phyloP scores from a whole-genome alignment of 2,888 invertebrate genomes.

The Tetranychus truncatus region DNA sequence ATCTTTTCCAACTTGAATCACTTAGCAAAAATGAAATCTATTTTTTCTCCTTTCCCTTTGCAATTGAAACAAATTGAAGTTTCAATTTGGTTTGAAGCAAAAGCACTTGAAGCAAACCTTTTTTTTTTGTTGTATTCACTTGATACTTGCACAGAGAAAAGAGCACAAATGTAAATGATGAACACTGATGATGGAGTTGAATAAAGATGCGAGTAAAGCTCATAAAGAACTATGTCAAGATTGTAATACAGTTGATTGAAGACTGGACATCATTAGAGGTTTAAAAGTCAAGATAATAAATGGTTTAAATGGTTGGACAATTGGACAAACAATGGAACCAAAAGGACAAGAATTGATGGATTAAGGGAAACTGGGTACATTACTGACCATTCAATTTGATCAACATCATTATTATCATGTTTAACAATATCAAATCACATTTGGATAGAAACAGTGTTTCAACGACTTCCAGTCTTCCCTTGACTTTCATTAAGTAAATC shows the following conservation, averaged over 20 bases:
- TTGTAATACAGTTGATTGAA: neutral
- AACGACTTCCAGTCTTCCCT: no score
- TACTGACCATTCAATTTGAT: neutral
- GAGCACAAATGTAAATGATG: neutral
- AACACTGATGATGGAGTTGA: conserved; percentile 1
- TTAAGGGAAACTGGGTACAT: neutral
- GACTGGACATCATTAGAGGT: neutral
- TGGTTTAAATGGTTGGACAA: neutral
- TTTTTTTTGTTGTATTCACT: no score
- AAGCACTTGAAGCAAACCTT: no score
- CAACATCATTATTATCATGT: neutral
- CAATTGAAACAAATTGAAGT: no score
- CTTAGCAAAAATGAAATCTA: no score
- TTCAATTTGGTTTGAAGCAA: no score
- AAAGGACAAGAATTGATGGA: neutral
- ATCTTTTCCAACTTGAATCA: no score
- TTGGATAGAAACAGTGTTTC: neutral
- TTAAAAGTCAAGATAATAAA: neutral
- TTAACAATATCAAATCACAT: neutral
- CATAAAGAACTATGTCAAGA: no score
- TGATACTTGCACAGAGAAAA: neutral
- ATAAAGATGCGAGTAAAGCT: no score
- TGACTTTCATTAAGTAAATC: no score
- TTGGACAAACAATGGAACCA: neutral
- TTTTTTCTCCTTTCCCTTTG: no score